Conservation (phyloP, 2,113 vertebrate species). For the Channa argus region DNA sequence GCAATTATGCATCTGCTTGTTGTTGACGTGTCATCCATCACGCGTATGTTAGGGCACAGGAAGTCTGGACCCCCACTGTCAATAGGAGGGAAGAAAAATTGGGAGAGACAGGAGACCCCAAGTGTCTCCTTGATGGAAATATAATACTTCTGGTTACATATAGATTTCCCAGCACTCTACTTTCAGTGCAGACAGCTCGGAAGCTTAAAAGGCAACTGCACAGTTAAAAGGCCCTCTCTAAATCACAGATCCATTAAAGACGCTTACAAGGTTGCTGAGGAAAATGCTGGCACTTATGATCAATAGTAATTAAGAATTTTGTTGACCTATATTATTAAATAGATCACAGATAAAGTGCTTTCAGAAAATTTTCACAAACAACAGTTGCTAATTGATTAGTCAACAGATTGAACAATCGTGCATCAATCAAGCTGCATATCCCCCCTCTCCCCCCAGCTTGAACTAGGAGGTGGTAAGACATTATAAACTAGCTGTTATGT, state of each 20-base stretch:
- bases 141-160: slow-evolving; percentile 28
- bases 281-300: slow-evolving; percentile 26
- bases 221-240: slow-evolving; percentile 11
- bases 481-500: neutral
- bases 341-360: slow-evolving; percentile 17
- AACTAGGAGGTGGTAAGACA: neutral
- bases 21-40: slow-evolving; percentile 28
- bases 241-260: slow-evolving; percentile 39
- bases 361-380: too few relatives aligned
- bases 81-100: slow-evolving; percentile 7
- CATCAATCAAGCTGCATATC: too few relatives aligned
- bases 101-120: slow-evolving; percentile 8
- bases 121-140: slow-evolving; percentile 43
- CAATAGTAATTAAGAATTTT: slow-evolving; percentile 28
- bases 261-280: neutral
- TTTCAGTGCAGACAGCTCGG: slow-evolving; percentile 14
- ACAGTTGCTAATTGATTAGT: too few relatives aligned
- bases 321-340: slow-evolving; percentile 20
- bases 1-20: slow-evolving; percentile 47
- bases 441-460: too few relatives aligned
- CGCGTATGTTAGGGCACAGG: slow-evolving; percentile 24
- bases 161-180: slow-evolving; percentile 47
- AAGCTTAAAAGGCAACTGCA: slow-evolving; percentile 10
- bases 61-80: slow-evolving; percentile 26
- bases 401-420: too few relatives aligned